phyloP scores from a whole-genome alignment of 92 coral and sea anemone genomes.

The Heteractis magnifica region DNA sequence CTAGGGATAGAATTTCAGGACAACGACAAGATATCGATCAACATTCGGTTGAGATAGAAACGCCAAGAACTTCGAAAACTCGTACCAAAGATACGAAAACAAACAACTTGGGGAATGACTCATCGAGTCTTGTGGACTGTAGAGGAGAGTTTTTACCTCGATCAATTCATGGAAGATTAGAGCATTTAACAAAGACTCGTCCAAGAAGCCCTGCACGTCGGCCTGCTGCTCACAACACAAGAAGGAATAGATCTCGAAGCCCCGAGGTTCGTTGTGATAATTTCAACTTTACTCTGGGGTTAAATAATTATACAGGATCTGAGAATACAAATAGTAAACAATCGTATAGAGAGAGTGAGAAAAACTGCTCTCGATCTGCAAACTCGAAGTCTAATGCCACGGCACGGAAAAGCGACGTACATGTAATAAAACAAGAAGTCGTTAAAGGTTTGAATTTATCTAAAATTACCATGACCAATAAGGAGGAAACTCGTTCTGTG shows the following conservation, averaged over 20 bases:
- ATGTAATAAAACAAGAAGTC: slow-evolving; percentile 8
- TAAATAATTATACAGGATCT: slow-evolving; percentile 7
- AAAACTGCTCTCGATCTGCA: slow-evolving; percentile 3
- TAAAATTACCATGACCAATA: neutral
- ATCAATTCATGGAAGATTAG: slow-evolving; percentile 38
- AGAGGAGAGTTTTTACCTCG: slow-evolving; percentile 59
- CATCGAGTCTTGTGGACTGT: slow-evolving; percentile 57
- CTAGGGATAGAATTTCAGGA: slow-evolving; percentile 25
- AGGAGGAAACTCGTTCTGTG: neutral
- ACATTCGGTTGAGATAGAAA: slow-evolving; percentile 24
- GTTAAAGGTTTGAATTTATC: slow-evolving; percentile 8
- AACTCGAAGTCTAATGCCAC: neutral
- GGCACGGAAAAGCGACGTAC: slow-evolving; percentile 2
- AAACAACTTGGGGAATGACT: slow-evolving; percentile 5
- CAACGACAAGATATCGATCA: slow-evolving; percentile 23
- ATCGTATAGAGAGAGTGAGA: neutral
- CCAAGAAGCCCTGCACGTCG: slow-evolving; percentile 78
- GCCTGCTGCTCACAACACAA: neutral
- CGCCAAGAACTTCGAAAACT: slow-evolving; percentile 30
- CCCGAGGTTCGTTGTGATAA: slow-evolving; percentile 7
- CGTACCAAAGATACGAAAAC: neutral
- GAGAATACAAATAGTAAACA: slow-evolving; percentile 22
- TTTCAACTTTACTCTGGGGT: slow-evolving; percentile 35
- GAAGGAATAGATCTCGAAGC: slow-evolving; percentile 35
- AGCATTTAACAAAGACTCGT: slow-evolving; percentile 74